Evolutionary conservation across 2,888 invertebrate species (phyloP).

Genomic region (Timandra comae): DNA sequence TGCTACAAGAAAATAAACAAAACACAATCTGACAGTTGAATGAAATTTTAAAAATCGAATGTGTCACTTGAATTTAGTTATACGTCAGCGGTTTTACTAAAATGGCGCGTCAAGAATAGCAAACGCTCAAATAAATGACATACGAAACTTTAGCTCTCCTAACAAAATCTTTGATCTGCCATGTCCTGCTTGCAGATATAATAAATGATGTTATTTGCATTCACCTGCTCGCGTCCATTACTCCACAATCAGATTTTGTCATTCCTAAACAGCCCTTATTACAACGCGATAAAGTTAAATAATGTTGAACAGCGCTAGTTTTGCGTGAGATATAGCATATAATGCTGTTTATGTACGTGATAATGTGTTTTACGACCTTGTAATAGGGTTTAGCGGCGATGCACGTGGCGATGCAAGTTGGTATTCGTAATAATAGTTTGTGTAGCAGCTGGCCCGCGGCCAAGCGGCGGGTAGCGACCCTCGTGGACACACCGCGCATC

Average conservation of each 20-base stretch:
- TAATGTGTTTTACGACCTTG: conserved; percentile 20
- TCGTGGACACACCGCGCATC: conserved; percentile 25
- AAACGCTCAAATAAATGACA: conserved; percentile 19
- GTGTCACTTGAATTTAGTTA: too few relatives aligned
- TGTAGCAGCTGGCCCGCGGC: conserved; percentile 32
- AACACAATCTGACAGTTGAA: too few relatives aligned
- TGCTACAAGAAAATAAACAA: too few relatives aligned
- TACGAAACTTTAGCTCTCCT: conserved; percentile 29
- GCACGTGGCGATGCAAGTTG: conserved; percentile 15
- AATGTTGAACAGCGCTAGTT: conserved; percentile 1
- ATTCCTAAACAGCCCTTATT: too few relatives aligned
- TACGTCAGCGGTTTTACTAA: too few relatives aligned
- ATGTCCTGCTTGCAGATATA: conserved; percentile 28
- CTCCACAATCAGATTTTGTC: too few relatives aligned
- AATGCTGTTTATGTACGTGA: conserved; percentile 16
- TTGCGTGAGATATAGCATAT: background rate
- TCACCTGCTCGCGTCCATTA: conserved; percentile 43
- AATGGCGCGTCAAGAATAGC: too few relatives aligned
- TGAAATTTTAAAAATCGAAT: too few relatives aligned
- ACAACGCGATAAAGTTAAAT: too few relatives aligned
- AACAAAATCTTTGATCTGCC: conserved; percentile 33
- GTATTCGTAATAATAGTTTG: conserved; percentile 36
- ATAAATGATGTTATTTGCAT: conserved; percentile 37
- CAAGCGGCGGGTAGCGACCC: conserved; percentile 43
- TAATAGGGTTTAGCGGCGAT: conserved; percentile 21